phyloP scores from a whole-genome alignment of 2,888 invertebrate genomes.

The Gisinianus flammeolus region DNA sequence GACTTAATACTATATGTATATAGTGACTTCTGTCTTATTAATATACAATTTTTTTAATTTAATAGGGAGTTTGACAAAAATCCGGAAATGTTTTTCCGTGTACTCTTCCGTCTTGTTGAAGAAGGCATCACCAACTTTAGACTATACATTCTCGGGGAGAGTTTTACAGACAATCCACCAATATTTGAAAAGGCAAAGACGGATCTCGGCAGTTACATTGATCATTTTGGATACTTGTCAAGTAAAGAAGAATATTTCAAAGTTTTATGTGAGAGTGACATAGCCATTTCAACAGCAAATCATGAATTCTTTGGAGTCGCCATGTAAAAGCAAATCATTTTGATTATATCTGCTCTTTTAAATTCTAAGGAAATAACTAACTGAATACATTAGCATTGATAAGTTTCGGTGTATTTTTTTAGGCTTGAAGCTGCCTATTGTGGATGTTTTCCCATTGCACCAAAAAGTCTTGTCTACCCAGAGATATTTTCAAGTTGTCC shows the following conservation, averaged over 20 bases:
- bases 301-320: conserved; percentile 81
- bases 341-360: no score
- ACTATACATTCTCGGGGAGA: conserved; percentile 71
- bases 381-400: background rate
- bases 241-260: conserved; percentile 68
- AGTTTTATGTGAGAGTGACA: conserved; percentile 67
- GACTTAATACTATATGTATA: no score
- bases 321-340: conserved; percentile 67
- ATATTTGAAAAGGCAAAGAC: conserved; percentile 67
- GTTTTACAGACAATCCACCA: conserved; percentile 68
- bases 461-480: conserved; percentile 73
- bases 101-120: conserved; percentile 65
- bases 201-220: conserved; percentile 64
- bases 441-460: conserved; percentile 75
- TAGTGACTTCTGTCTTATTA: no score
- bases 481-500: conserved; percentile 69
- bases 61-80: conserved; percentile 77
- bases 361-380: background rate
- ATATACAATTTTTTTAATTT: background rate
- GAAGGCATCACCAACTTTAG: conserved; percentile 66
- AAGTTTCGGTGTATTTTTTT: conserved; percentile 27
- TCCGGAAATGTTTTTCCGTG: conserved; percentile 70
- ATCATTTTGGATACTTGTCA: conserved; percentile 69
- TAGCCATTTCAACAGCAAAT: conserved; percentile 74
- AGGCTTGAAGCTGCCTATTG: conserved; percentile 74